Evolutionary conservation across 2,113 vertebrate species (phyloP).

Genomic region (Notechis scutatus): DNA sequence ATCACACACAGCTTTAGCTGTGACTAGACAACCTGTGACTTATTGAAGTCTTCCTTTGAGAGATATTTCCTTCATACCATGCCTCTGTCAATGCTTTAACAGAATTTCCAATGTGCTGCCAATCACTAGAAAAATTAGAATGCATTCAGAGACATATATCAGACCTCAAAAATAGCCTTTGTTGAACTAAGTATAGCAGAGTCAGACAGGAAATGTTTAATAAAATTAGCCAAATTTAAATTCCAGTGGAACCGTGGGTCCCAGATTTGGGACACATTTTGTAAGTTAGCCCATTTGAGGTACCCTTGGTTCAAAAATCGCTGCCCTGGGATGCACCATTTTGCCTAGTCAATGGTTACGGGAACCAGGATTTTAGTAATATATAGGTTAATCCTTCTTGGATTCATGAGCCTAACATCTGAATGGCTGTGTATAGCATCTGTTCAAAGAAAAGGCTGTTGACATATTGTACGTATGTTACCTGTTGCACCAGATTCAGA

Average conservation of each 20-base stretch:
- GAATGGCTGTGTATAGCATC: neutral
- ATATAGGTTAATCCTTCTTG: neutral
- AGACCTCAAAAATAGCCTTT: neutral
- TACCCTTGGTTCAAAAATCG: neutral
- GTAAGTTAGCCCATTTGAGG: neutral
- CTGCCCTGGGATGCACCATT: neutral
- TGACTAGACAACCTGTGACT: neutral
- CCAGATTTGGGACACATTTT: neutral
- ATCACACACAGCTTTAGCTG: neutral
- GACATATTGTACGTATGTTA: slow-evolving; percentile 26
- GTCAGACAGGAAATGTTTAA: neutral
- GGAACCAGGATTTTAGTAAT: neutral
- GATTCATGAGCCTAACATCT: neutral
- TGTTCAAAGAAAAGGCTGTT: neutral
- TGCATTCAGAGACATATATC: neutral
- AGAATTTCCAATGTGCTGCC: neutral
- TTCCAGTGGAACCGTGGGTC: neutral
- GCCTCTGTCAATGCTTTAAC: neutral
- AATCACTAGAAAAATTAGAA: neutral
- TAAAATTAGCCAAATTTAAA: neutral
- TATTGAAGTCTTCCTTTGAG: neutral
- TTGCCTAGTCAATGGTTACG: neutral
- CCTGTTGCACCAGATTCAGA: slow-evolving; percentile 31
- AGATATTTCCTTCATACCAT: neutral
- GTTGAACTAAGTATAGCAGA: neutral